A percentile compares a stretch with the other conserved stretches of the same genome.
phyloP scores from a whole-genome alignment of 2,113 vertebrate genomes.

The Pyrgilauda ruficollis region DNA sequence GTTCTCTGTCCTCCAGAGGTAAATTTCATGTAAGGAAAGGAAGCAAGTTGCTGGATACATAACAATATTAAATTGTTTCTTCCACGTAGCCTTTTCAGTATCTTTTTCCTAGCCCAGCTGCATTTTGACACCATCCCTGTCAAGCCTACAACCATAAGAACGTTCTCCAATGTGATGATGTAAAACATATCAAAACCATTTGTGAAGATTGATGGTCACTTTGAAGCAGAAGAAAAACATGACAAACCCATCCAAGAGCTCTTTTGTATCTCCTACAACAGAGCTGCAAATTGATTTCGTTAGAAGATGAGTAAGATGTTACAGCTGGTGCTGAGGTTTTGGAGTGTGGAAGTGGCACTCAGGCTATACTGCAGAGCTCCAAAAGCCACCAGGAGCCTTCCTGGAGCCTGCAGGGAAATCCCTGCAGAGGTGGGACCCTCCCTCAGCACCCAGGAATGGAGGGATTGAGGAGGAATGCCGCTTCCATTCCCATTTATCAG shows the following conservation, averaged over 20 bases:
- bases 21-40: neutral
- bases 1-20: neutral
- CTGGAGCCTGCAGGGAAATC: neutral
- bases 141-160: neutral
- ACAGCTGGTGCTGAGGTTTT: neutral
- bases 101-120: neutral
- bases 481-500: neutral
- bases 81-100: neutral
- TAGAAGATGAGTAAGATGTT: neutral
- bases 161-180: rapidly evolving
- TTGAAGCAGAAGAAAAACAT: neutral
- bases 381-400: neutral
- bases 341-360: neutral
- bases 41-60: neutral
- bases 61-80: neutral
- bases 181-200: rapidly evolving
- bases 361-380: neutral
- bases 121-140: neutral
- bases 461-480: neutral
- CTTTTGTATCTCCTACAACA: neutral
- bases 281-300: neutral
- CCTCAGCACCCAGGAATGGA: neutral
- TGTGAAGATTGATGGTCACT: neutral
- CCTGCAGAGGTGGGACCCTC: neutral
- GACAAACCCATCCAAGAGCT: neutral